Percentiles rank a stretch among this genome's conserved stretches.
These are phyloP conservation scores for Chloropsis hardwickii DNA, from an alignment of 2,113 vertebrate genomes.

Conservation along the genomic window DNA sequence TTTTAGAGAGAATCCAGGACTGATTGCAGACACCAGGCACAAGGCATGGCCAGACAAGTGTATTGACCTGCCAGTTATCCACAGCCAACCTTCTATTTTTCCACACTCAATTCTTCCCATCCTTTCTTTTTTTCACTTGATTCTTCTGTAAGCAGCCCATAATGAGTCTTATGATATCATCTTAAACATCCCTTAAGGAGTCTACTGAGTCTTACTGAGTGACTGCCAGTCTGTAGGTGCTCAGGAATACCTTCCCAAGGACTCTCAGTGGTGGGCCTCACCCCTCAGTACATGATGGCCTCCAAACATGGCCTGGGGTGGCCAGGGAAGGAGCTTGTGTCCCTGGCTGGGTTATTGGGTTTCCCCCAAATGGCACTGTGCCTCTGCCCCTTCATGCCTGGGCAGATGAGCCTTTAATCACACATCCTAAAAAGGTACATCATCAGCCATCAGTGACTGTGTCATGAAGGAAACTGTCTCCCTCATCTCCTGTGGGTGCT, in stretches of 20 bases:
- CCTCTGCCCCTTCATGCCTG: rapidly evolving
- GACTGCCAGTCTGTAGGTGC: background rate
- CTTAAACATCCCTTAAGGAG: background rate
- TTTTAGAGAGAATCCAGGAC: background rate
- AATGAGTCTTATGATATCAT: background rate
- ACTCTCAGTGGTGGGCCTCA: rapidly evolving
- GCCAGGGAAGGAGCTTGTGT: rapidly evolving
- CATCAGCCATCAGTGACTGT: background rate
- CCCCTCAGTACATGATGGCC: rapidly evolving
- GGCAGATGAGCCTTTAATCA: background rate
- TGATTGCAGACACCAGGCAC: background rate
- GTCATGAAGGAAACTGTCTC: background rate
- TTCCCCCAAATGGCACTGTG: rapidly evolving
- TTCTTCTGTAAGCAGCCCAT: background rate
- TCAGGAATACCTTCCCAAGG: background rate
- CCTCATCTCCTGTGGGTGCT: rapidly evolving
- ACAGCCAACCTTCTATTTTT: background rate
- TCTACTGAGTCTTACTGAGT: background rate
- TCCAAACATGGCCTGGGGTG: background rate
- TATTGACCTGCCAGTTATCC: background rate
- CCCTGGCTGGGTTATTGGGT: background rate
- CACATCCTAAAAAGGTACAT: background rate
- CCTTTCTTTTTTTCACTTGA: background rate
- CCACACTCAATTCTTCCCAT: background rate
- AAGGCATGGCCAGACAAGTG: background rate